Base-by-base conservation (phyloP, 2,888 invertebrate genomes). In the Hanleya hanleyi region DNA sequence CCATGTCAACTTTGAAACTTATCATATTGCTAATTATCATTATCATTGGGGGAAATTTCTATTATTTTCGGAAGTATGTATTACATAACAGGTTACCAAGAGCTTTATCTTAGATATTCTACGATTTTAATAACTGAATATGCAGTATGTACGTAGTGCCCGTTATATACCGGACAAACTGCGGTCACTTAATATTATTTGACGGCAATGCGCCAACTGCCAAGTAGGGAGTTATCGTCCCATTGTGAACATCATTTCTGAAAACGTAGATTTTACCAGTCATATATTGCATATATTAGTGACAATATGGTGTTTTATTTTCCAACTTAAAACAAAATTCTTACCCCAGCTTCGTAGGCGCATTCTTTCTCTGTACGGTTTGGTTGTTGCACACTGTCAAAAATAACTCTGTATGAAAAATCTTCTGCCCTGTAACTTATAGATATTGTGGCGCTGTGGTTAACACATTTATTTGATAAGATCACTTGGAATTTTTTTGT, bases 261-360 rank as follows among this genome's bases (percentile, higher is more conserved):
- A 41, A 41, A 41, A 41, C 18, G 18, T 41, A 41, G 9, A 41
- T 41, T 12, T 41, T 18, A 41, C 9, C 9, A 41, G 18, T n/a
- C 22, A 47, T 5, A 47, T 18, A 47, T n/a, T 47, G 7, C 7
- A 1, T 47, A 4, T 47, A 47, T 7, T 4, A 7, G 4, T 5
- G 7, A 47, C 18, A 47, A 7, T 47, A 47, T 1, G n/a, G 22
- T n/a, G 22, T 47, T 1, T 7, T n/a, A n/a, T 47, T 47, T 47
- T n/a, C 22, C 47, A n/a, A 47, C 18, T n/a, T 4, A 22, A 22
- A 47, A 7, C 22, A 47, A 7, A 47, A 47, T 57, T 29, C 57
- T 57, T 57, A 57, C 57, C 26, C 57, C 57, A 22, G 57, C 57
- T 57, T 57, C 57, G 26, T 57, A 57, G 15, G 4, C 12, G 57